Evolutionary conservation across 2,113 vertebrate genomes (phyloP).

Genomic region (Hemichromis elongatus): DNA sequence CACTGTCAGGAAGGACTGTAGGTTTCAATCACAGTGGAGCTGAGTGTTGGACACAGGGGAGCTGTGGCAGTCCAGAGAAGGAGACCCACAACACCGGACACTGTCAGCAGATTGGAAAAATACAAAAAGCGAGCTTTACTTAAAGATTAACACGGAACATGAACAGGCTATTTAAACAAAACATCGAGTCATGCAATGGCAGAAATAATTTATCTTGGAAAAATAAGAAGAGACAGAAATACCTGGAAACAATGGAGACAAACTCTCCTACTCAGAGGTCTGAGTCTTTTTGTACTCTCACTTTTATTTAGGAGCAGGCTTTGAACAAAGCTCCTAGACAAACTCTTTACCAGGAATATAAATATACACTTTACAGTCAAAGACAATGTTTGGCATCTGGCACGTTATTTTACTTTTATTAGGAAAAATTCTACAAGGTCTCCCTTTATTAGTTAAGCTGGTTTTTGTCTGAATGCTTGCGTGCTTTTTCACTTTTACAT

Average conservation of each 20-base stretch:
- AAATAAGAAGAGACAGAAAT: neutral
- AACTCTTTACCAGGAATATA: neutral
- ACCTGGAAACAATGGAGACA: neutral
- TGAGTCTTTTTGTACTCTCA: neutral
- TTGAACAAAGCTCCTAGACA: neutral
- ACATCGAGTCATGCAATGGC: neutral
- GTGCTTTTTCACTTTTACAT: neutral
- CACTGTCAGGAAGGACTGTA: constrained; percentile 23
- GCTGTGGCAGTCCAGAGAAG: neutral
- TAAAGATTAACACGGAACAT: neutral
- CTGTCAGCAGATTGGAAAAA: neutral
- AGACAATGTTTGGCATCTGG: neutral
- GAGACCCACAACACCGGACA: neutral
- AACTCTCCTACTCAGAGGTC: neutral
- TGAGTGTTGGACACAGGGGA: constrained; percentile 1
- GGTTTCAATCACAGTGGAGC: constrained; percentile 7
- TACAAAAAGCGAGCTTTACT: neutral
- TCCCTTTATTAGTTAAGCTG: neutral
- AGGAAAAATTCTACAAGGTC: neutral
- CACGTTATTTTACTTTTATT: neutral
- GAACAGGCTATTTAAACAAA: neutral
- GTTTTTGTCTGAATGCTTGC: neutral
- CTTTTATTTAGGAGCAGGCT: neutral
- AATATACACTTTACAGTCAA: neutral
- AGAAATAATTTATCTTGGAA: neutral